Conservation (phyloP, 1,140 invertebrate genomes). For the Babylonia areolata region DNA sequence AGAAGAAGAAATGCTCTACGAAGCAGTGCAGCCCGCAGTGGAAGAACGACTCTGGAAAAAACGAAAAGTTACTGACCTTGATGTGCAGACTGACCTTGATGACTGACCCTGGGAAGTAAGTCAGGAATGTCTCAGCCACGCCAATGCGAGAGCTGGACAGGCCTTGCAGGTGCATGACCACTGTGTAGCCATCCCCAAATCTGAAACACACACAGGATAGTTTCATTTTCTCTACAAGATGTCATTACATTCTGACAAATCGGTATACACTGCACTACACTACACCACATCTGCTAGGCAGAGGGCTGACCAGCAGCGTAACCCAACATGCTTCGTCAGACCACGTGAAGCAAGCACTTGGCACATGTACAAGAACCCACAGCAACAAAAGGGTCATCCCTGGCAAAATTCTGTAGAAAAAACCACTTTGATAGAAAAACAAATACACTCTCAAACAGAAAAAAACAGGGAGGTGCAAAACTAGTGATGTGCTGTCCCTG, state of each 20-base stretch:
- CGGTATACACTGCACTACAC: too few relatives aligned
- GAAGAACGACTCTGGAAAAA: not conserved
- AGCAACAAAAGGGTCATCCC: too few relatives aligned
- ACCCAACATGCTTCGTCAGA: too few relatives aligned
- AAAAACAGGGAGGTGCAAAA: not conserved
- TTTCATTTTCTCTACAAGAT: constrained; percentile 19
- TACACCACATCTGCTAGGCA: too few relatives aligned
- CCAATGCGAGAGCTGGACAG: constrained; percentile 41
- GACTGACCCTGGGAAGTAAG: constrained; percentile 66
- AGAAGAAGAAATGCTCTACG: not conserved
- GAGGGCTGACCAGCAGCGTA: too few relatives aligned
- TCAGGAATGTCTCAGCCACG: constrained; percentile 59
- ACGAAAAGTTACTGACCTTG: constrained; percentile 23
- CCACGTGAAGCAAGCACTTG: too few relatives aligned
- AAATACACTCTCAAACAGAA: too few relatives aligned
- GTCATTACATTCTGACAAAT: too few relatives aligned
- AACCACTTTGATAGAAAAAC: too few relatives aligned
- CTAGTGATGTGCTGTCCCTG: too few relatives aligned
- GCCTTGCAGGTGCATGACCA: constrained; percentile 77
- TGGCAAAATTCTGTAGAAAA: too few relatives aligned
- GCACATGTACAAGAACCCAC: too few relatives aligned
- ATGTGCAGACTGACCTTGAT: constrained; percentile 75
- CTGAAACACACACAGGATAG: constrained; percentile 71
- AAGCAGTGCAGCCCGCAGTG: not conserved
- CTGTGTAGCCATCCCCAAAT: constrained; percentile 86